Evolutionary conservation across 2,113 vertebrate species (phyloP).

Genomic region (Nothobranchius furzeri): DNA sequence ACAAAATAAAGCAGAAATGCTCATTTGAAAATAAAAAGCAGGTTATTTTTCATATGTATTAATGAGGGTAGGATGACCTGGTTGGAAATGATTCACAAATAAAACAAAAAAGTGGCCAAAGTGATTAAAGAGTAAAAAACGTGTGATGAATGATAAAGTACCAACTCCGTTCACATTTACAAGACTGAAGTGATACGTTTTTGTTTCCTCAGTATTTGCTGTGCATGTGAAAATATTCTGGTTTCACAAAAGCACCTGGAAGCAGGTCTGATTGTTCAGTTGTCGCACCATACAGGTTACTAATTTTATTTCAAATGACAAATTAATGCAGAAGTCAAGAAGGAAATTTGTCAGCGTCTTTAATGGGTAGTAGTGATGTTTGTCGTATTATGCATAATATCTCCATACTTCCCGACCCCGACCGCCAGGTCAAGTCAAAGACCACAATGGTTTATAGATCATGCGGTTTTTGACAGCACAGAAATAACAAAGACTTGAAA

Average conservation of each 20-base stretch:
- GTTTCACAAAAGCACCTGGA: not conserved
- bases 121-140: conserved; percentile 15
- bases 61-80: conserved; percentile 53
- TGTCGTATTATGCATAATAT: too few relatives aligned
- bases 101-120: conserved; percentile 14
- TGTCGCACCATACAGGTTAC: not conserved
- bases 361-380: too few relatives aligned
- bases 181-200: not conserved
- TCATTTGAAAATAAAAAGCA: conserved; percentile 14
- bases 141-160: not conserved
- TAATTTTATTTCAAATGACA: too few relatives aligned
- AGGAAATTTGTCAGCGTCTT: too few relatives aligned
- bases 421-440: too few relatives aligned
- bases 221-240: not conserved
- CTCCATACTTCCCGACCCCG: too few relatives aligned
- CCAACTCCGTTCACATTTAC: not conserved
- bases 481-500: too few relatives aligned
- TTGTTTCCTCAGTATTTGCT: not conserved
- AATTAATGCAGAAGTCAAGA: too few relatives aligned
- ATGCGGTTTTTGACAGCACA: too few relatives aligned
- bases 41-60: conserved; percentile 20
- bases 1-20: conserved; percentile 27
- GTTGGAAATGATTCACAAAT: conserved; percentile 24
- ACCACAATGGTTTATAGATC: too few relatives aligned
- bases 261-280: not conserved